Evolutionary conservation across 1,140 invertebrate species (phyloP).

Genomic region (Anoplolepis gracilipes): DNA sequence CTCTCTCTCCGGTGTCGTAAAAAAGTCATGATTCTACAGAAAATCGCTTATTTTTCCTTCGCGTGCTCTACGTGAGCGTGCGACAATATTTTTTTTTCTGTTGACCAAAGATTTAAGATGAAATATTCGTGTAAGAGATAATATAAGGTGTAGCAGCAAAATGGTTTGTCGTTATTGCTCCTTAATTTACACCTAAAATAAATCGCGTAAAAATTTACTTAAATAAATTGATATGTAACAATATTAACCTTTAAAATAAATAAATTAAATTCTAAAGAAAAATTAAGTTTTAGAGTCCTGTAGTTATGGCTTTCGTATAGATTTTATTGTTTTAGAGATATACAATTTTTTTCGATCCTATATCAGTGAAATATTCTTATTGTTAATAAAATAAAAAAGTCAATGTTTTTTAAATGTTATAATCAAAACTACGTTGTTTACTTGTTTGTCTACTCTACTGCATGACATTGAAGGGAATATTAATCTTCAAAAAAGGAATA

Average conservation of each 20-base stretch:
- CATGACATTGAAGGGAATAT: slow-evolving; percentile 32
- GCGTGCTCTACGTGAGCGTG: neutral
- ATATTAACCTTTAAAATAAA: neutral
- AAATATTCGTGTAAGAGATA: slow-evolving; percentile 7
- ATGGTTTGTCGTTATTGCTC: neutral
- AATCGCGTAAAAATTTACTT: neutral
- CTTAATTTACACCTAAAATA: neutral
- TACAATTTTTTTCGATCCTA: neutral
- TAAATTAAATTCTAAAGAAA: neutral
- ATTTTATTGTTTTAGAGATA: neutral
- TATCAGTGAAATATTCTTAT: neutral
- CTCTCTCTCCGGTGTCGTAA: slow-evolving; percentile 38
- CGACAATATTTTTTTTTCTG: neutral
- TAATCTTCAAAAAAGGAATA: slow-evolving; percentile 3
- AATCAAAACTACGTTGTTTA: neutral
- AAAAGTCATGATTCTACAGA: slow-evolving; percentile 52
- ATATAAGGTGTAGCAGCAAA: neutral
- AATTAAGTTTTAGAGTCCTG: neutral
- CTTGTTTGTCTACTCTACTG: neutral
- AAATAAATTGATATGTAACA: neutral
- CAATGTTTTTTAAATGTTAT: neutral
- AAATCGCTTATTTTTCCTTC: slow-evolving; percentile 35
- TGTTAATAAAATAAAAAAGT: neutral
- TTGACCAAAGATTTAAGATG: neutral
- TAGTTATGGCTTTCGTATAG: neutral